Conservation (phyloP, 1,140 invertebrate species). For the Subanguina moxae region DNA sequence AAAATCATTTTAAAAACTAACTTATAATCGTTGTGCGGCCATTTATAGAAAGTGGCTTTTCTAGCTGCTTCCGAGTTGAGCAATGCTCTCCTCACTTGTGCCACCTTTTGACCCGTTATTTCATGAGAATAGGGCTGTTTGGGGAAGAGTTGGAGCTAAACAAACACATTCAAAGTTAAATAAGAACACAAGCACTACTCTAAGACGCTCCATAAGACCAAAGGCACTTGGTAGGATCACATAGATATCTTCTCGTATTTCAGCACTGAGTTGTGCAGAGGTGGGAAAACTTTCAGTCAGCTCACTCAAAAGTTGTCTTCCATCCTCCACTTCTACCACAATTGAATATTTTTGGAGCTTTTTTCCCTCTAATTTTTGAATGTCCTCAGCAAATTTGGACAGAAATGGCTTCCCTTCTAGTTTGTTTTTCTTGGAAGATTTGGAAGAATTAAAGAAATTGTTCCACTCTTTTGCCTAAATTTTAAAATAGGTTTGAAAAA, state of each 20-base stretch:
- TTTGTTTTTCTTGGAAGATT: not conserved
- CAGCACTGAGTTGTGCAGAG: slow-evolving; percentile 5
- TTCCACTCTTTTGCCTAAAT: not conserved
- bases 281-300: not conserved
- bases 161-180: not conserved
- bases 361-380: not conserved
- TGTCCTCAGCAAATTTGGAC: not conserved
- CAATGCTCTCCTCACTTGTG: not conserved
- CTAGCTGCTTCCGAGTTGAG: slow-evolving; percentile 18
- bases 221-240: slow-evolving; percentile 14
- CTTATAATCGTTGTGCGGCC: slow-evolving; percentile 19
- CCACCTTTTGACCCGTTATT: not conserved
- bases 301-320: not conserved
- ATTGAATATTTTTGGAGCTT: not conserved
- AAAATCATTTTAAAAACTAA: not conserved
- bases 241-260: slow-evolving; percentile 5
- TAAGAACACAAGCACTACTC: not conserved
- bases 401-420: not conserved
- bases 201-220: slow-evolving; percentile 10
- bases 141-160: slow-evolving; percentile 20
- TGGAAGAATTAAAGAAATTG: not conserved
- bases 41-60: slow-evolving; percentile 13
- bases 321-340: not conserved
- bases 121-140: slow-evolving; percentile 8
- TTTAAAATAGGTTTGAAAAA: not conserved